Conservation (phyloP, 1,140 invertebrate genomes). For the Penaeus chinensis region DNA sequence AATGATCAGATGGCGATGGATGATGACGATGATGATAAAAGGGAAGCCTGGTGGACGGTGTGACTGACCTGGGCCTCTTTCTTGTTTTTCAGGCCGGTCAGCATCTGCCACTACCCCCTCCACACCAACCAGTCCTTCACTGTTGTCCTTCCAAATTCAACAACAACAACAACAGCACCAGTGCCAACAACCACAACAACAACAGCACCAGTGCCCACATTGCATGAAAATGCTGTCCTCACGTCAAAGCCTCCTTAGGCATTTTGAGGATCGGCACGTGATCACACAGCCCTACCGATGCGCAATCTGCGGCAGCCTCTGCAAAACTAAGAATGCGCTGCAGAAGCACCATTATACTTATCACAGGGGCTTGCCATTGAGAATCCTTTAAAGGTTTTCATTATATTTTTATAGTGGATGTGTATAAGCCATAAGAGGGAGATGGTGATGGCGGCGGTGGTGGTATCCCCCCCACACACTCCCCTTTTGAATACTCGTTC, state of each 20-base stretch:
- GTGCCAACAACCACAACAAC: slow-evolving; percentile 36
- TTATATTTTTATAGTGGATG: background rate
- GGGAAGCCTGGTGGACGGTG: background rate
- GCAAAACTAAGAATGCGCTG: slow-evolving; percentile 67
- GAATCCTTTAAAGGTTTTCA: slow-evolving; percentile 47
- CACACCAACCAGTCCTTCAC: slow-evolving; percentile 61
- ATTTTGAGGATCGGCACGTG: slow-evolving; percentile 71
- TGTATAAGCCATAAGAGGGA: slow-evolving; percentile 27
- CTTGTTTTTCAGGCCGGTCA: slow-evolving; percentile 64
- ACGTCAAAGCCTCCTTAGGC: slow-evolving; percentile 72
- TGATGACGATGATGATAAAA: slow-evolving; percentile 24
- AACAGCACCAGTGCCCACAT: slow-evolving; percentile 67
- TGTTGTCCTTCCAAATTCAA: slow-evolving; percentile 58
- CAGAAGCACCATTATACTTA: slow-evolving; percentile 68
- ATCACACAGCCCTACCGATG: slow-evolving; percentile 67
- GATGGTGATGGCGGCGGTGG: slow-evolving; percentile 8
- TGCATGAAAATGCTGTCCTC: slow-evolving; percentile 72
- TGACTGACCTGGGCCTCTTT: slow-evolving; percentile 61
- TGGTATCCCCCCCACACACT: slow-evolving; percentile 5
- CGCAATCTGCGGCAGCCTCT: slow-evolving; percentile 66
- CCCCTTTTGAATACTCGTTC: background rate
- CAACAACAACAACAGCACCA: slow-evolving; percentile 52
- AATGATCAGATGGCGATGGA: background rate
- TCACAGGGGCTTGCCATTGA: slow-evolving; percentile 65
- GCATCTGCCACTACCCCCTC: slow-evolving; percentile 54